Conservation (phyloP, 2,888 invertebrate genomes). For the Ophion costatus region DNA sequence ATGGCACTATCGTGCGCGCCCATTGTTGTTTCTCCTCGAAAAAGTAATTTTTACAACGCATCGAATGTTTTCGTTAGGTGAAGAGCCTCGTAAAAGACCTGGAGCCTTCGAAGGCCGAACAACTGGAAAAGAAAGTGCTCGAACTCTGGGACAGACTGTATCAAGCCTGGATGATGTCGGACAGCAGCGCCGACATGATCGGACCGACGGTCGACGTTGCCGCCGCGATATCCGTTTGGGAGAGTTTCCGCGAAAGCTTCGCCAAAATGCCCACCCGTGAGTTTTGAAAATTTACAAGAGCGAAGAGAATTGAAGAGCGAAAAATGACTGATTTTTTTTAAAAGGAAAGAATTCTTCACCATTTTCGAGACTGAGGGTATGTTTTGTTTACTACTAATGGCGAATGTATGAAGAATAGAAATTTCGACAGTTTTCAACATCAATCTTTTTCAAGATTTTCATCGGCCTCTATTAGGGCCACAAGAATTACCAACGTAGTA, state of each 20-base stretch:
- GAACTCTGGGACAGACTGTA: constrained; percentile 97
- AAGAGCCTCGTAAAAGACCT: constrained; percentile 92
- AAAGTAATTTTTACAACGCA: constrained; percentile 5
- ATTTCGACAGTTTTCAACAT: too few species aligned
- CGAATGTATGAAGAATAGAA: too few species aligned
- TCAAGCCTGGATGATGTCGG: constrained; percentile 94
- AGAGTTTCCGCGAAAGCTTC: constrained; percentile 88
- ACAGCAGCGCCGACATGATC: constrained; percentile 84
- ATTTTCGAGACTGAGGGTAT: too few species aligned
- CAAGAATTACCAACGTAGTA: too few species aligned
- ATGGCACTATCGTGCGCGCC: too few species aligned
- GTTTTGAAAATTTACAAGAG: constrained; percentile 44
- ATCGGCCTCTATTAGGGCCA: too few species aligned
- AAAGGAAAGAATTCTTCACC: too few species aligned
- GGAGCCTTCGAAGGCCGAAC: constrained; percentile 91
- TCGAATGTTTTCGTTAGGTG: constrained; percentile 84
- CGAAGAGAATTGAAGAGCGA: too few species aligned
- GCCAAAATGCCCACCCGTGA: constrained; percentile 90
- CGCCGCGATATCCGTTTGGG: constrained; percentile 90
- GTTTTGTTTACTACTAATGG: too few species aligned
- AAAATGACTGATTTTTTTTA: too few species aligned
- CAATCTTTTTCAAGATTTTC: too few species aligned
- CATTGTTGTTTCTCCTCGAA: constrained; percentile 14
- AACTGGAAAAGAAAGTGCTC: constrained; percentile 94
- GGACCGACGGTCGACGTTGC: constrained; percentile 91